Percentiles rank a stretch among this genome's conserved stretches.
phyloP scores from a whole-genome alignment of 2,113 vertebrate species.

The Axis porcinus region DNA sequence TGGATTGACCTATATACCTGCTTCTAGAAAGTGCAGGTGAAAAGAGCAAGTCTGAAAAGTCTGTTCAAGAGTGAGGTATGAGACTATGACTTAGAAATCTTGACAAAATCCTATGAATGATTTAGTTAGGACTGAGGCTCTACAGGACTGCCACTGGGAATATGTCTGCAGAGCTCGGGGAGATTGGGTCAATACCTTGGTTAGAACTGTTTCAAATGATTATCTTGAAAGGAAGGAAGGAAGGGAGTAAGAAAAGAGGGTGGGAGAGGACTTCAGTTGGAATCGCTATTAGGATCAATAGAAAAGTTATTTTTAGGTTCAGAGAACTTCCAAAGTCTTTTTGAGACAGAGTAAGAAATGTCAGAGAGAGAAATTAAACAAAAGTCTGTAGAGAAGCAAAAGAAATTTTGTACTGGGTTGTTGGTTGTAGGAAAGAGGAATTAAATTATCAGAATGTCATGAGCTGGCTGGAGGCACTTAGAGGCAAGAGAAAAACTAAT shows the following conservation, averaged over 20 bases:
- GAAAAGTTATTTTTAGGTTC: slow-evolving; percentile 10
- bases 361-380: slow-evolving; percentile 30
- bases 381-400: neutral
- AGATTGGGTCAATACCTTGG: neutral
- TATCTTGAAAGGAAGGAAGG: neutral
- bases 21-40: neutral
- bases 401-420: neutral
- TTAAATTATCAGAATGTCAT: slow-evolving; percentile 19
- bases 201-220: neutral
- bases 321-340: neutral
- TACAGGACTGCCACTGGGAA: neutral
- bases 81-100: neutral
- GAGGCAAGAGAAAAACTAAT: neutral
- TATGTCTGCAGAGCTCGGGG: neutral
- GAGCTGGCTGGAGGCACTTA: neutral
- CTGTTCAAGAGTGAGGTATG: neutral
- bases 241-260: neutral
- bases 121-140: neutral
- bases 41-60: neutral
- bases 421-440: slow-evolving; percentile 13
- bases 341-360: neutral
- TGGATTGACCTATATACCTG: neutral
- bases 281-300: neutral
- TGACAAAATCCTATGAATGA: neutral
- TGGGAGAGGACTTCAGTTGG: neutral